Evolutionary conservation across 2,888 invertebrate species (phyloP).

Genomic region (Nomada ferruginata): DNA sequence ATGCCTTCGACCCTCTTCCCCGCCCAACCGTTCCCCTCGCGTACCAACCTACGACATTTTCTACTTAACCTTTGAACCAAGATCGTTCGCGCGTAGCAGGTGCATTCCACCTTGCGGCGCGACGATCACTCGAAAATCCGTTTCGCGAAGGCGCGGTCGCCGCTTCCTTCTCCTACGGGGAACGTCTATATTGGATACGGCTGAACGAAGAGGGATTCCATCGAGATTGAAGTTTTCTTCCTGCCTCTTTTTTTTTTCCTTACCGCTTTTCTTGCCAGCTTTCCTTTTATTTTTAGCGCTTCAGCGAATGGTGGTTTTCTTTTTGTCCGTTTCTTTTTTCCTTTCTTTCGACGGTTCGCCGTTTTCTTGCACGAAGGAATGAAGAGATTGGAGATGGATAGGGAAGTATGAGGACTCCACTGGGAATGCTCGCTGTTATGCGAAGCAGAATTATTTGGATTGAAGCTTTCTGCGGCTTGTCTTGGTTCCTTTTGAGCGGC

Average conservation of each 20-base stretch:
- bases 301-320: too few relatives aligned
- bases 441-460: constrained; percentile 28
- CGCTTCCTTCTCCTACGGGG: constrained; percentile 14
- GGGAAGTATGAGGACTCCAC: constrained; percentile 4
- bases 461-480: constrained; percentile 26
- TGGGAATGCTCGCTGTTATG: constrained; percentile 14
- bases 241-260: background rate
- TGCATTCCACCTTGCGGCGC: constrained; percentile 69
- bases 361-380: background rate
- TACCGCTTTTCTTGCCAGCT: background rate
- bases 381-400: constrained; percentile 13
- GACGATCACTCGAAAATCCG: constrained; percentile 65
- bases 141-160: constrained; percentile 46
- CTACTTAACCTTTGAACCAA: constrained; percentile 79
- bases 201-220: constrained; percentile 50
- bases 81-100: constrained; percentile 65
- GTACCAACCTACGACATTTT: constrained; percentile 75
- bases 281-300: background rate
- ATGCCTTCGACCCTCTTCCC: constrained; percentile 17
- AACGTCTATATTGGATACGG: constrained; percentile 59
- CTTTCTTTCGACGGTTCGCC: background rate
- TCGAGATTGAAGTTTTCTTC: constrained; percentile 30
- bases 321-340: background rate
- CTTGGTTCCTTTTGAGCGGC: background rate
- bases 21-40: constrained; percentile 38